A percentile compares a stretch with the other conserved stretches of the same genome.
Evolutionary conservation across 2,888 invertebrate genomes (phyloP).

Genomic region (Drosophila pegasa): DNA sequence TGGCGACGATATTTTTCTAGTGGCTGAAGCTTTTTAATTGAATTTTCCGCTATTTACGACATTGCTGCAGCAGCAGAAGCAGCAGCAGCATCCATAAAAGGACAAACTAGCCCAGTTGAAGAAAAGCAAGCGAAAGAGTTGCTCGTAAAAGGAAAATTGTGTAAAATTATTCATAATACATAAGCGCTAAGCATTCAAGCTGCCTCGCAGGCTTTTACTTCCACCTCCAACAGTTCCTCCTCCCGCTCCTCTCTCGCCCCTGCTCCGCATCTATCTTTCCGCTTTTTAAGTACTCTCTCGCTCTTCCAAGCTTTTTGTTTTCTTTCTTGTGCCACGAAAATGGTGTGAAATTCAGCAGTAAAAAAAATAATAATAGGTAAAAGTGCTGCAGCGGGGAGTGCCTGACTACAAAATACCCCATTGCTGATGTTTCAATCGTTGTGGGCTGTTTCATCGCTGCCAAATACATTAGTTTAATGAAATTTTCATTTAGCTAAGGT

Average conservation of each 20-base stretch:
- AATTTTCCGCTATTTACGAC: constrained; percentile 79
- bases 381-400: neutral
- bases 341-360: constrained; percentile 42
- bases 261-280: constrained; percentile 1
- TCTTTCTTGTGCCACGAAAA: constrained; percentile 28
- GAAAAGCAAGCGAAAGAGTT: constrained; percentile 44
- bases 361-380: neutral
- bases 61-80: constrained; percentile 28
- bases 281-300: constrained; percentile 35
- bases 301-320: constrained; percentile 18
- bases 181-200: constrained; percentile 41
- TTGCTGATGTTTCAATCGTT: too few relatives aligned
- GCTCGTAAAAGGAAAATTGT: constrained; percentile 63
- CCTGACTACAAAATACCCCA: neutral
- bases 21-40: constrained; percentile 80
- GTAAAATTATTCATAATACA: constrained; percentile 68
- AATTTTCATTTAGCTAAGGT: too few relatives aligned
- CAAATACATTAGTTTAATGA: too few relatives aligned
- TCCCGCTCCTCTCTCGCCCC: neutral
- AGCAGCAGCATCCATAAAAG: constrained; percentile 28
- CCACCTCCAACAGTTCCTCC: neutral
- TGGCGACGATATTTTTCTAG: constrained; percentile 81
- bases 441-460: too few relatives aligned
- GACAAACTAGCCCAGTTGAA: constrained; percentile 28
- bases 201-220: constrained; percentile 26